Base-by-base conservation (phyloP, 2,113 vertebrate genomes). In the Bufo gargarizans region DNA sequence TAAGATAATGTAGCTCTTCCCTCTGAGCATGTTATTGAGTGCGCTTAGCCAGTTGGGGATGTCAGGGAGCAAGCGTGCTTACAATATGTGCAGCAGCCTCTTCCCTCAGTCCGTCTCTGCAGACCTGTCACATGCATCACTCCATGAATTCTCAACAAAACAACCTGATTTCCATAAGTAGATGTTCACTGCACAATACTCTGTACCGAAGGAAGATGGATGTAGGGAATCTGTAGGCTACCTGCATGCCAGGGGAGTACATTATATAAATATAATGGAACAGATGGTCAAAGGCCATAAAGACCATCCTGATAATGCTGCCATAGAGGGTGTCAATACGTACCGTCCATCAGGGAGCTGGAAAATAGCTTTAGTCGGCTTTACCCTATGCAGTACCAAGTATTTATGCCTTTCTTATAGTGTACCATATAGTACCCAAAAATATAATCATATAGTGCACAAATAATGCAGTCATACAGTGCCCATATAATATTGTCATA, bases 101-200 rank as follows among this genome's bases (percentile, higher is more conserved):
- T 72, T 72, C 63, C 63, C 19, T 67, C 65, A 67, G 67, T 33
- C 67, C 67, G 22, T 69, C 67, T 69, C 67, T n/a, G 67, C 67
- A 69, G 67, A 43, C n/a, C 33, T 45, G 69, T 72, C 69, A 72
- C 69, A 72, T 16, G 8, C 33, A 16, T 72, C 69, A 20, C 69
- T 72, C 65, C 20, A 72, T 43, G 69, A 72, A 72, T 72, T 45
- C 22, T n/a, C 69, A 16, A 72, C 69, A 72, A 72, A 72, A 72
- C 69, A 72, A 45, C 69, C 16, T 16, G 3, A 45, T 72, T 72
- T 72, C 69, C 69, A 72, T 72, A 72, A 72, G 43, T 72, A 17
- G 1, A 45, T 33, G 69, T 72, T 72, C 45, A 43, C 69, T 6
- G 43, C 69, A 45, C 33, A 17, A 69, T 4, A 33, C 67, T 10